These are phyloP conservation scores for Pyxicephalus adspersus DNA, from an alignment of 2,113 vertebrate genomes.

Conservation along the genomic window DNA sequence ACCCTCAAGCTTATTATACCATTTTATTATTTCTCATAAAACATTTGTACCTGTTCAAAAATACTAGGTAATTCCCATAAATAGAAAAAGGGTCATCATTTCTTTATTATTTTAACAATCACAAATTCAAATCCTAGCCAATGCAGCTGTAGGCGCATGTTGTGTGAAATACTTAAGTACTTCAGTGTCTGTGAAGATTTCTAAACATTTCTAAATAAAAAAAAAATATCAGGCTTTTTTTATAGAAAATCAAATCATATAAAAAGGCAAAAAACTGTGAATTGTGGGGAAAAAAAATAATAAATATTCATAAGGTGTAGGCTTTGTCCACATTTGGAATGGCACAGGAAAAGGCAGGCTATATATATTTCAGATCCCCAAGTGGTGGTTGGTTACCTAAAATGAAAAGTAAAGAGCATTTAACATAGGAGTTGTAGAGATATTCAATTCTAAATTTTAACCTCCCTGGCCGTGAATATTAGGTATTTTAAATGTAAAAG, in stretches of 20 bases:
- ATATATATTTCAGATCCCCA: slow-evolving; percentile 62
- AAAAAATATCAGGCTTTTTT: slow-evolving; percentile 53
- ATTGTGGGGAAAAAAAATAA: slow-evolving; percentile 59
- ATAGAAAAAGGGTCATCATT: slow-evolving; percentile 13
- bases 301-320: slow-evolving; percentile 59
- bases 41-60: slow-evolving; percentile 16
- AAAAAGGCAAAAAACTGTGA: slow-evolving; percentile 54
- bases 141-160: background rate
- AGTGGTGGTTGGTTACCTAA: slow-evolving; percentile 61
- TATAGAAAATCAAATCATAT: slow-evolving; percentile 16
- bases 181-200: background rate
- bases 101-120: background rate
- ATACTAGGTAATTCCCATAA: background rate
- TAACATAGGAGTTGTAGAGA: too few relatives aligned
- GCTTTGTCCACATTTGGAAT: slow-evolving; percentile 58
- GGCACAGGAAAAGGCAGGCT: slow-evolving; percentile 60
- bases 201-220: slow-evolving; percentile 9
- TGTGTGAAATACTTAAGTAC: background rate
- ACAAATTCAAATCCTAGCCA: background rate
- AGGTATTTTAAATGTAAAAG: too few relatives aligned
- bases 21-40: background rate
- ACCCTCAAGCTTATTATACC: background rate
- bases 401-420: slow-evolving; percentile 53
- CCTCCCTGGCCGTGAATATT: too few relatives aligned
- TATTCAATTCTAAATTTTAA: too few relatives aligned